phyloP scores from a whole-genome alignment of 2,113 vertebrate genomes.

The Coturnix japonica region DNA sequence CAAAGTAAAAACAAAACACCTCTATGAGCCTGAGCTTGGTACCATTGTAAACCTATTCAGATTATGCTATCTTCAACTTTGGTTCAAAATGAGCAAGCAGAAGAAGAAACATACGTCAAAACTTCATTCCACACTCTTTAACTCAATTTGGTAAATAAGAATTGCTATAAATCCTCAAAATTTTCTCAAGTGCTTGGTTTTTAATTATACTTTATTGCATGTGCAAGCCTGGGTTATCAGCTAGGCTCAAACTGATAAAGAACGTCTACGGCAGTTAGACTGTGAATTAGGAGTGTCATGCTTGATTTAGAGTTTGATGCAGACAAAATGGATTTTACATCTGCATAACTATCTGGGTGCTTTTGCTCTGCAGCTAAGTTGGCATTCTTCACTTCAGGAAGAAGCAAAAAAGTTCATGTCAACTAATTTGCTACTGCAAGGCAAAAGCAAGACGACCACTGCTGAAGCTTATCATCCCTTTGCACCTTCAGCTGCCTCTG shows the following conservation, averaged over 20 bases:
- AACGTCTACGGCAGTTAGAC: background rate
- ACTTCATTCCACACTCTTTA: background rate
- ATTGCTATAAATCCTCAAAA: constrained; percentile 29
- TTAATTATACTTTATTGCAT: constrained; percentile 11
- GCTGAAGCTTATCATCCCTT: background rate
- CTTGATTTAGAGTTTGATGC: background rate
- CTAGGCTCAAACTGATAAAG: background rate
- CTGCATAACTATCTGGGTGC: background rate
- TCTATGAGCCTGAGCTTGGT: background rate
- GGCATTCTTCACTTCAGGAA: background rate
- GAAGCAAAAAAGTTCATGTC: background rate
- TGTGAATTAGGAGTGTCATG: background rate
- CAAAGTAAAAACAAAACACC: too few species aligned
- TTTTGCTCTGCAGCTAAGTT: background rate
- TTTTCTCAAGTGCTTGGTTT: background rate
- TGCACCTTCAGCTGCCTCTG: background rate
- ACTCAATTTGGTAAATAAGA: constrained; percentile 17
- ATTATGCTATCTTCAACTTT: background rate
- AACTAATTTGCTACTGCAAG: background rate
- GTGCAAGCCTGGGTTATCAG: background rate
- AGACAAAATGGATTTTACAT: background rate
- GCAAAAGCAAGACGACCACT: background rate
- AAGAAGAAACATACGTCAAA: background rate
- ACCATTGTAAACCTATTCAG: background rate
- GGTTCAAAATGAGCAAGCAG: background rate